These are phyloP conservation scores for Stichodactyla helianthus DNA, from an alignment of 64 coral and sea anemone genomes.

Conservation along the genomic window DNA sequence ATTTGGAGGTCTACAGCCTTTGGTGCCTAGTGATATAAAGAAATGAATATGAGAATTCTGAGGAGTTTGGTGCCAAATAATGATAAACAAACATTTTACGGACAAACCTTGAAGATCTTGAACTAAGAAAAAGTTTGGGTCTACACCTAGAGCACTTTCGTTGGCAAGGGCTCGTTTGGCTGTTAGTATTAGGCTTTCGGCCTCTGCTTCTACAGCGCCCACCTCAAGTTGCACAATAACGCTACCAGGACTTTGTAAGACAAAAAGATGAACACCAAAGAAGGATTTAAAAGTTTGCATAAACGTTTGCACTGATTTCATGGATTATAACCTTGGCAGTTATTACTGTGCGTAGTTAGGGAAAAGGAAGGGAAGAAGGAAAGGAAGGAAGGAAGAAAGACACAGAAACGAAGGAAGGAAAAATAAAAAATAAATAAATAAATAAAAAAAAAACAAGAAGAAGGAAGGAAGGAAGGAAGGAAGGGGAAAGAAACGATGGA, in stretches of 20 bases:
- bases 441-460: no score
- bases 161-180: background rate
- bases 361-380: no score
- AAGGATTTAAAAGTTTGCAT: background rate
- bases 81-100: background rate
- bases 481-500: no score
- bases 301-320: no score
- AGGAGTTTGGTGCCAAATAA: no score
- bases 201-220: slow-evolving; percentile 18
- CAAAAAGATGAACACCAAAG: background rate
- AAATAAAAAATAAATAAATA: no score
- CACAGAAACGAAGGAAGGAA: no score
- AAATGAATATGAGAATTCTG: no score
- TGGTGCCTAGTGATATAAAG: background rate
- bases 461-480: no score
- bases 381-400: no score
- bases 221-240: slow-evolving; percentile 24
- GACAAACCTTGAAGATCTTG: slow-evolving; percentile 12
- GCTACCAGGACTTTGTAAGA: slow-evolving; percentile 6
- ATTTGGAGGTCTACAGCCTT: slow-evolving; percentile 10
- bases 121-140: slow-evolving; percentile 8
- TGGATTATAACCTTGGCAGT: no score
- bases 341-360: no score
- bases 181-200: slow-evolving; percentile 1
- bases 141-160: background rate